phyloP scores from a whole-genome alignment of 2,888 invertebrate species.

The Temnothorax ravouxi region DNA sequence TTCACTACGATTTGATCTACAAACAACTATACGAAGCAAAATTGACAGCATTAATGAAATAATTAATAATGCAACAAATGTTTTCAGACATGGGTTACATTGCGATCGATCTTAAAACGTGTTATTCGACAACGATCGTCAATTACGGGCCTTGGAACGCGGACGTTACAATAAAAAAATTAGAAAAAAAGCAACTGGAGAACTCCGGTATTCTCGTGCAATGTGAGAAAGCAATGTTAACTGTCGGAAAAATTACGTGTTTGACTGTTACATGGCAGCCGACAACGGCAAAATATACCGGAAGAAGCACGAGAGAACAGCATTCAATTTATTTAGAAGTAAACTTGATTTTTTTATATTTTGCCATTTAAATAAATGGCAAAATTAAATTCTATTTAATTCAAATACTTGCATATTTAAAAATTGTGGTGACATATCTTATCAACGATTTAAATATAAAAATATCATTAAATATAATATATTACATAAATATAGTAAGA shows the following conservation, averaged over 20 bases:
- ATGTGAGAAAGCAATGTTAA: conserved; percentile 84
- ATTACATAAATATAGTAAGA: not conserved
- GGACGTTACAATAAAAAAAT: conserved; percentile 85
- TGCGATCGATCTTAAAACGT: conserved; percentile 86
- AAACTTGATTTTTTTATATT: conserved; percentile 34
- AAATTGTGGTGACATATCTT: not conserved
- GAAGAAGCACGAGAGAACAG: conserved; percentile 86
- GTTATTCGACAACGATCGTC: conserved; percentile 86
- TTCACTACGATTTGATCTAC: not conserved
- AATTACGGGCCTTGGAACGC: conserved; percentile 88
- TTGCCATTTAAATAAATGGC: not conserved
- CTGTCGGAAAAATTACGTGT: conserved; percentile 87
- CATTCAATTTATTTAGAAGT: conserved; percentile 87
- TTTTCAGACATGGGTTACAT: conserved; percentile 88
- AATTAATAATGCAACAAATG: not conserved
- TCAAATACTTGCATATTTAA: not conserved
- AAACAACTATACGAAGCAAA: not conserved
- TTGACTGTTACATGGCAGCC: conserved; percentile 88
- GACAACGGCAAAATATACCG: conserved; percentile 83
- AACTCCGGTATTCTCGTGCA: conserved; percentile 82
- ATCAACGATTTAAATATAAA: conserved; percentile 38
- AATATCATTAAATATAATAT: not conserved
- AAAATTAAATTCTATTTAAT: not conserved
- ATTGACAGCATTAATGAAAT: not conserved
- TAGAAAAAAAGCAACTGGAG: conserved; percentile 68